These are phyloP conservation scores for Cosmia trapezina DNA, from an alignment of 2,888 invertebrate genomes.

Conservation along the genomic window DNA sequence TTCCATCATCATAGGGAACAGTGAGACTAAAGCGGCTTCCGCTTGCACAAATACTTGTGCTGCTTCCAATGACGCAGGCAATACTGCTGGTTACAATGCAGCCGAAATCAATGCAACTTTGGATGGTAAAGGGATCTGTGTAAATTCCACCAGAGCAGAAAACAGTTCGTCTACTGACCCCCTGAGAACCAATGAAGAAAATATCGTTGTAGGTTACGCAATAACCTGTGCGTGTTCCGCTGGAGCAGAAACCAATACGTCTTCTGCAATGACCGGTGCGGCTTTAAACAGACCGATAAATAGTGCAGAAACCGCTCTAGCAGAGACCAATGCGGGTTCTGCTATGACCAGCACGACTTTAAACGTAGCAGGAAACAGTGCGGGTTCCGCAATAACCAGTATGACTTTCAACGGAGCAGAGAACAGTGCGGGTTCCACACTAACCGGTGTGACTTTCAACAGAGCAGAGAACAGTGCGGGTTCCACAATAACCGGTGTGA, in stretches of 20 bases:
- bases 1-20: not conserved
- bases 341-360: not conserved
- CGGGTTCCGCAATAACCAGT: not conserved
- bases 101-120: not conserved
- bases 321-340: not conserved
- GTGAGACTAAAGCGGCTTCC: not conserved
- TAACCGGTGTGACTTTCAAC: not conserved
- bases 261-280: not conserved
- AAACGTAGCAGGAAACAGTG: not conserved
- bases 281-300: not conserved
- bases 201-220: not conserved
- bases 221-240: not conserved
- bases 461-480: not conserved
- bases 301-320: not conserved
- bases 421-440: not conserved
- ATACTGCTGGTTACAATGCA: not conserved
- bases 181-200: not conserved
- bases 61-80: not conserved
- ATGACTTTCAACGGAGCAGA: not conserved
- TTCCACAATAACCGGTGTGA: not conserved
- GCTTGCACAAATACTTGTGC: not conserved
- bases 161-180: not conserved
- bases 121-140: not conserved
- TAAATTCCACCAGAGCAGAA: not conserved
- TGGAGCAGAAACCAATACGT: not conserved